phyloP scores from a whole-genome alignment of 2,113 vertebrate genomes.

The Heterotilapia buettikoferi region DNA sequence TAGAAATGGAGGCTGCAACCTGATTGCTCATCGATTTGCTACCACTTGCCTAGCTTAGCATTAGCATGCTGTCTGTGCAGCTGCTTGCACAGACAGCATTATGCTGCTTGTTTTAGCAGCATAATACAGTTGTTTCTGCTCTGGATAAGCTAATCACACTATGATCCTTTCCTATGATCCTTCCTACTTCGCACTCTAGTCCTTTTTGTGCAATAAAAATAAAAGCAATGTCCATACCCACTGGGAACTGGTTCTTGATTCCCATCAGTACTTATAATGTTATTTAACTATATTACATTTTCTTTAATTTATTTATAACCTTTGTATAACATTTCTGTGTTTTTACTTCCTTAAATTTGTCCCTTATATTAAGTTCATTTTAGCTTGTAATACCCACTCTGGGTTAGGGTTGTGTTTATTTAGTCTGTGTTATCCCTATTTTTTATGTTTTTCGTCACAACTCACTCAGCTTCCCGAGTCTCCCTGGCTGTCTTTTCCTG shows the following conservation, averaged over 20 bases:
- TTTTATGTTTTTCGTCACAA: background rate
- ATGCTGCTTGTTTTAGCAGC: background rate
- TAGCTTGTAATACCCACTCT: background rate
- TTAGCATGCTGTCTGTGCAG: background rate
- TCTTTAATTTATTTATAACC: background rate
- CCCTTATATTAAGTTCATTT: background rate
- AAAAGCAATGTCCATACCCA: background rate
- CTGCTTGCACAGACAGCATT: background rate
- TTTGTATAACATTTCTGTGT: background rate
- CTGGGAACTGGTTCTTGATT: background rate
- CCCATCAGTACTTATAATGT: background rate
- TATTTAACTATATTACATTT: background rate
- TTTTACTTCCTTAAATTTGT: background rate
- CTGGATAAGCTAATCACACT: background rate
- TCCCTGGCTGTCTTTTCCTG: background rate
- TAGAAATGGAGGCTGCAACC: background rate
- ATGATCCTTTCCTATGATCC: accelerated
- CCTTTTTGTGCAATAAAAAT: background rate
- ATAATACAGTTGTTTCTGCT: background rate
- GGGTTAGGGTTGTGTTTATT: background rate
- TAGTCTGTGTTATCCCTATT: background rate
- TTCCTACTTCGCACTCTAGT: background rate
- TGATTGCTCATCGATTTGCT: background rate
- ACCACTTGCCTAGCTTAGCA: background rate
- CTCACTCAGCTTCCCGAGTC: background rate